Evolutionary conservation across 2,888 invertebrate species (phyloP).

Genomic region (Pristionchus fissidentatus): DNA sequence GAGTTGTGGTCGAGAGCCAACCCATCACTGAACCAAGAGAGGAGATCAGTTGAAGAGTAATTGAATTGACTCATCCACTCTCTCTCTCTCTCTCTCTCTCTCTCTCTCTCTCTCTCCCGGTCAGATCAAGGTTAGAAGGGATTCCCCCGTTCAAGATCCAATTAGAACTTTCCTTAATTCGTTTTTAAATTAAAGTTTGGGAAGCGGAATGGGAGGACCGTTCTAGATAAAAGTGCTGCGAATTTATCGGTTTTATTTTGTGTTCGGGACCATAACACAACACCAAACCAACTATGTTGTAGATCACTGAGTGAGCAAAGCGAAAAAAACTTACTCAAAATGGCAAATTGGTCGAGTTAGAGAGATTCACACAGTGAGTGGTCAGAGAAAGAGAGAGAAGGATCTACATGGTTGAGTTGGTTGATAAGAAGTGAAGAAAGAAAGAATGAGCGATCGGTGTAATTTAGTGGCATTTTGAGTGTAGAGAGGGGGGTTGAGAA

Average conservation of each 20-base stretch:
- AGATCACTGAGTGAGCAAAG: background rate
- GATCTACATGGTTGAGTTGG: constrained; percentile 39
- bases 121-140: constrained; percentile 5
- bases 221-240: too few species aligned
- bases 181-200: too few species aligned
- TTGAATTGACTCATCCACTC: background rate
- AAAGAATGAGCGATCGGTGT: constrained; percentile 18
- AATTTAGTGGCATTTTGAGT: background rate
- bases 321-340: background rate
- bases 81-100: background rate
- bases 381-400: constrained; percentile 7
- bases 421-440: constrained; percentile 24
- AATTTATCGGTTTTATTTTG: too few species aligned
- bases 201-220: too few species aligned
- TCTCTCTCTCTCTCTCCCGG: too few species aligned
- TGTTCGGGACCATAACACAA: too few species aligned
- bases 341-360: background rate
- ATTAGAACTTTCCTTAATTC: too few species aligned
- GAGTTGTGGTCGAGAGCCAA: background rate
- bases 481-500: too few species aligned
- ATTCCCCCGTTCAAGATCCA: constrained; percentile 4
- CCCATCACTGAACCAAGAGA: background rate
- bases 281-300: too few species aligned
- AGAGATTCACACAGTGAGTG: constrained; percentile 21
- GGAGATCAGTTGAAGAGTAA: constrained; percentile 41